These are phyloP conservation scores for Enteromius thamalakanensis DNA, from an alignment of 2,797 vertebrate species.

Conservation along the genomic window DNA sequence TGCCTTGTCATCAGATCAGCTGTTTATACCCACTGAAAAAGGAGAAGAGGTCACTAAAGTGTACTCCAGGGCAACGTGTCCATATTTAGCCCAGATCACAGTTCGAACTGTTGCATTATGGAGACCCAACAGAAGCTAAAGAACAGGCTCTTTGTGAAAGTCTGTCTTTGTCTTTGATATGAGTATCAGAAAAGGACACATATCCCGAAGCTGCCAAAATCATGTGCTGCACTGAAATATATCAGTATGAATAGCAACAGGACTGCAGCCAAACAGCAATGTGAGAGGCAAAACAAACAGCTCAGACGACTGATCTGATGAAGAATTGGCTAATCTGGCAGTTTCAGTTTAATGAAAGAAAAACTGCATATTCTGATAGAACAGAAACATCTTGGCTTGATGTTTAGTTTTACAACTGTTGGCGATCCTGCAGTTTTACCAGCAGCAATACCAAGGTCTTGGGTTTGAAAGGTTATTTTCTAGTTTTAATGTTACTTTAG, in stretches of 20 bases:
- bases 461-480: background rate
- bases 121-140: background rate
- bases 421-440: background rate
- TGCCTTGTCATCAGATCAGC: background rate
- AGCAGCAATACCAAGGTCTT: background rate
- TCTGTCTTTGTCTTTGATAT: background rate
- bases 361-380: background rate
- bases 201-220: background rate
- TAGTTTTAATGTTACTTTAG: background rate
- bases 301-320: slow-evolving; percentile 8
- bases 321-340: background rate
- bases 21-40: background rate
- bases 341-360: background rate
- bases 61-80: background rate
- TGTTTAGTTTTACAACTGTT: background rate
- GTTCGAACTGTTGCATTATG: background rate
- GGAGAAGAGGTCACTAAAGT: background rate
- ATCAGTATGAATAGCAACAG: slow-evolving; percentile 3
- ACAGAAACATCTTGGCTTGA: background rate
- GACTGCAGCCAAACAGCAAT: slow-evolving; percentile 20
- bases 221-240: background rate
- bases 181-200: background rate
- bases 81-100: background rate
- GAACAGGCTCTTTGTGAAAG: background rate
- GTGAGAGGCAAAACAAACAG: slow-evolving; percentile 1